phyloP scores from a whole-genome alignment of 1,140 invertebrate species.

The Neodiprion lecontei region DNA sequence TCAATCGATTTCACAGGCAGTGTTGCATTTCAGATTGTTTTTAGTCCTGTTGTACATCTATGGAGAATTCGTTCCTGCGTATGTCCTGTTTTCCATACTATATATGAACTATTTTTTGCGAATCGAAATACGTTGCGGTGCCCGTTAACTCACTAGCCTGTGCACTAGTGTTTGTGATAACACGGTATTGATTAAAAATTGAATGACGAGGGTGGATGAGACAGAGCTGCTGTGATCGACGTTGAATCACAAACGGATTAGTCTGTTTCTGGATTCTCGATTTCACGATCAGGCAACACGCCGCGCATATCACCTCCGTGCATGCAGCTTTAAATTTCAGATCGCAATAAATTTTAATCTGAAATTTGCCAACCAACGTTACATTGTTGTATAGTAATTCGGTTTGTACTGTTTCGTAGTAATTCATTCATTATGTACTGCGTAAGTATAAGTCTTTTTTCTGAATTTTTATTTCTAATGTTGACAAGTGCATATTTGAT shows the following conservation, averaged over 20 bases:
- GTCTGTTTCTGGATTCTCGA: not conserved
- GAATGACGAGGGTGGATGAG: not conserved
- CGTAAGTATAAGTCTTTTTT: too few relatives aligned
- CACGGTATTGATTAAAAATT: not conserved
- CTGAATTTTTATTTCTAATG: too few relatives aligned
- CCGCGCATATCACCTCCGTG: not conserved
- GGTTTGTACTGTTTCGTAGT: too few relatives aligned
- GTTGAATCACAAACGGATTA: not conserved
- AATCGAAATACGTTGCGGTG: too few relatives aligned
- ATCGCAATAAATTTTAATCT: not conserved
- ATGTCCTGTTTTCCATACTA: too few relatives aligned
- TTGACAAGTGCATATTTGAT: too few relatives aligned
- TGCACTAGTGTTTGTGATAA: not conserved
- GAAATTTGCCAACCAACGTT: too few relatives aligned
- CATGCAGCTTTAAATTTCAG: not conserved
- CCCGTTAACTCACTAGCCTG: not conserved
- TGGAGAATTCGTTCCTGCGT: too few relatives aligned
- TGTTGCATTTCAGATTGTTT: not conserved
- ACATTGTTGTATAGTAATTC: too few relatives aligned
- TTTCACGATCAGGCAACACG: not conserved
- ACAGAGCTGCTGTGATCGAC: conserved; percentile 1
- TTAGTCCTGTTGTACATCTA: not conserved
- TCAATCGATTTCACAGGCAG: not conserved
- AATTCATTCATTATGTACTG: too few relatives aligned
- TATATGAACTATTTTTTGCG: too few relatives aligned